A percentile compares a stretch with the other conserved stretches of the same genome.
Evolutionary conservation across 2,888 invertebrate species (phyloP).

Genomic region (Podotricha telesiphe): DNA sequence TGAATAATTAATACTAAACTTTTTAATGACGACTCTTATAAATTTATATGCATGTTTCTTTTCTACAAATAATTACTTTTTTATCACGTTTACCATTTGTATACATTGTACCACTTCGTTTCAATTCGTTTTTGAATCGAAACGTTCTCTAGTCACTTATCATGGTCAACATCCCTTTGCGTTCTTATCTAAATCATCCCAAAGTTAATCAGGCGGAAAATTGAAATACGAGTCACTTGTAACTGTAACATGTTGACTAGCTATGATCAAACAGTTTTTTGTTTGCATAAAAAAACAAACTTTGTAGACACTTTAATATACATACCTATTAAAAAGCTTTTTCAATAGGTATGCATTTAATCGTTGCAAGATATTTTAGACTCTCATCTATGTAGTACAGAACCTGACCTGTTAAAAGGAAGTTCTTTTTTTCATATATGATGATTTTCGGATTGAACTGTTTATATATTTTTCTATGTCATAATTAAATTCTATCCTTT

Average conservation of each 20-base stretch:
- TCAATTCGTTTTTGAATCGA: constrained; percentile 9
- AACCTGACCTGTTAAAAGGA: too few species aligned
- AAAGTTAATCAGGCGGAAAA: constrained; percentile 77
- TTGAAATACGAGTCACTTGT: constrained; percentile 61
- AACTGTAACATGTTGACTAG: constrained; percentile 55
- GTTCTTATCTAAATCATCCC: constrained; percentile 54
- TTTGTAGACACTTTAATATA: background rate
- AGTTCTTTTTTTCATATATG: too few species aligned
- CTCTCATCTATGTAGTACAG: too few species aligned
- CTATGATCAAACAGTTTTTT: constrained; percentile 64
- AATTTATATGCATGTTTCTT: too few species aligned
- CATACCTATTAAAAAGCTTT: too few species aligned
- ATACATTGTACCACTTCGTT: background rate
- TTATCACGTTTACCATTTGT: background rate
- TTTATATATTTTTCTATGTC: too few species aligned
- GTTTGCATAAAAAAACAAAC: constrained; percentile 49
- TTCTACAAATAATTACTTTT: background rate
- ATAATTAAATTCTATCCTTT: too few species aligned
- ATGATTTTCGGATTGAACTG: too few species aligned
- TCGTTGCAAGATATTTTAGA: too few species aligned
- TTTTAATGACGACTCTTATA: too few species aligned
- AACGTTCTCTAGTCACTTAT: constrained; percentile 43
- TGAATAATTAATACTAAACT: too few species aligned
- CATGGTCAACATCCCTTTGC: constrained; percentile 42
- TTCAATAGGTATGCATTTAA: too few species aligned